A percentile compares a stretch with the other conserved stretches of the same genome.
phyloP scores from a whole-genome alignment of 1,140 invertebrate genomes.

The Pseudomyrmex concolor region DNA sequence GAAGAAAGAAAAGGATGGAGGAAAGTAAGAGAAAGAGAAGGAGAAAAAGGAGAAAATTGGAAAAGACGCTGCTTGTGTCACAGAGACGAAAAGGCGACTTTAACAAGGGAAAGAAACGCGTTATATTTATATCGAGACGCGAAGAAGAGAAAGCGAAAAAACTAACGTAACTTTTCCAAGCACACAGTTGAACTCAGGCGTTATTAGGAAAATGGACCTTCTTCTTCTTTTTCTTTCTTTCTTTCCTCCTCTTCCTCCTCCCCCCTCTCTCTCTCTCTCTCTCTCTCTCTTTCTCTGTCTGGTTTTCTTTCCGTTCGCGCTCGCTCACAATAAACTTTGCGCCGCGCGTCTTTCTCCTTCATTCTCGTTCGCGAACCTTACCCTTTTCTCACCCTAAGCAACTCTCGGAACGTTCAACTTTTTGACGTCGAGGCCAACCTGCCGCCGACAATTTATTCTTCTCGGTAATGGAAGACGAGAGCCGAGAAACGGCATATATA shows the following conservation, averaged over 20 bases:
- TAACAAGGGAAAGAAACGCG: conserved; percentile 60
- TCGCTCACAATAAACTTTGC: conserved; percentile 60
- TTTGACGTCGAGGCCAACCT: conserved; percentile 56
- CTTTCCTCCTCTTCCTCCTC: conserved; percentile 26
- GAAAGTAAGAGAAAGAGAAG: too few species aligned
- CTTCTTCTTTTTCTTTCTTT: conserved; percentile 16
- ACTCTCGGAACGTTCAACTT: conserved; percentile 37
- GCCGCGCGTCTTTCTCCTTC: conserved; percentile 35
- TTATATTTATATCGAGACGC: conserved; percentile 2
- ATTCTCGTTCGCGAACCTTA: conserved; percentile 4
- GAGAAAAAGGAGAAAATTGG: not conserved
- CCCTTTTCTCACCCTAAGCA: conserved; percentile 7
- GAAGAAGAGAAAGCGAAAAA: conserved; percentile 2
- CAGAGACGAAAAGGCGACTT: conserved; percentile 47
- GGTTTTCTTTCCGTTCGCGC: conserved; percentile 28
- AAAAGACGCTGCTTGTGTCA: conserved; percentile 40
- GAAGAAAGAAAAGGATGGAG: too few species aligned
- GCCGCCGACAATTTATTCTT: conserved; percentile 64
- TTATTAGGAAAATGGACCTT: conserved; percentile 76
- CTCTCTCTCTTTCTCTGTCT: conserved; percentile 13
- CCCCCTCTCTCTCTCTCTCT: conserved; percentile 2
- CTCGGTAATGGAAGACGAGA: conserved; percentile 31
- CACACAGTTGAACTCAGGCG: conserved; percentile 46
- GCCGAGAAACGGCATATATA: conserved; percentile 21
- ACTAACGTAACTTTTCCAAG: conserved; percentile 37